phyloP scores from a whole-genome alignment of 2,113 vertebrate genomes.

The Rhombomys opimus region DNA sequence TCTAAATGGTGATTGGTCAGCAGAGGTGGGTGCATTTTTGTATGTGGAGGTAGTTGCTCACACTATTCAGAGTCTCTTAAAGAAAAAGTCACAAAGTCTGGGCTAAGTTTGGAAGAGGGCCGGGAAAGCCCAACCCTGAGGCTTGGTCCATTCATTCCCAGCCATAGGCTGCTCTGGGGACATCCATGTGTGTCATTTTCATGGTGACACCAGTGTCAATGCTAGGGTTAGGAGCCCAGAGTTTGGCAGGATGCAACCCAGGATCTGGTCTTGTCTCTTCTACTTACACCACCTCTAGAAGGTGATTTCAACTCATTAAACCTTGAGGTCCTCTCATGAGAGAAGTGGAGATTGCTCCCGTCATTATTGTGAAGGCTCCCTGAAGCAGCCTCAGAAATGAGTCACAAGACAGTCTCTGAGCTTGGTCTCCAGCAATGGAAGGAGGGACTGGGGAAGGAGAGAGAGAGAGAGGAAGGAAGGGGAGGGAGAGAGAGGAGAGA shows the following conservation, averaged over 20 bases:
- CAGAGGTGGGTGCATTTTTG: not conserved
- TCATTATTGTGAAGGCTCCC: not conserved
- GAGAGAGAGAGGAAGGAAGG: not conserved
- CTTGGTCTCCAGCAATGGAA: not conserved
- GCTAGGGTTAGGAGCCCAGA: fast-evolving
- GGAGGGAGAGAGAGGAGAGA: too few species aligned
- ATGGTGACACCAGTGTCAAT: not conserved
- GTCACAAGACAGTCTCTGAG: not conserved
- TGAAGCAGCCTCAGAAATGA: slow-evolving; percentile 43
- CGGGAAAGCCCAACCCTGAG: not conserved
- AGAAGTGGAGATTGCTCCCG: not conserved
- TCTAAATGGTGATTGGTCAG: not conserved
- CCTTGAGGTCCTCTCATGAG: not conserved
- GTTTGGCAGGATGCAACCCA: not conserved
- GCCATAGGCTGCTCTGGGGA: not conserved
- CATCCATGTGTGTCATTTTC: not conserved
- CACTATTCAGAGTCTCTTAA: not conserved
- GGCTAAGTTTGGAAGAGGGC: not conserved
- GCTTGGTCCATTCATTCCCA: not conserved
- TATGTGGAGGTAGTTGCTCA: not conserved
- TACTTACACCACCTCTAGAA: not conserved
- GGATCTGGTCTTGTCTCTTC: not conserved
- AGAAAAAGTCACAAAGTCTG: not conserved
- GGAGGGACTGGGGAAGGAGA: not conserved
- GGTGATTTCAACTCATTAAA: not conserved